Base-by-base conservation (phyloP, 2,113 vertebrate species). In the Hirundichthys speculiger region DNA sequence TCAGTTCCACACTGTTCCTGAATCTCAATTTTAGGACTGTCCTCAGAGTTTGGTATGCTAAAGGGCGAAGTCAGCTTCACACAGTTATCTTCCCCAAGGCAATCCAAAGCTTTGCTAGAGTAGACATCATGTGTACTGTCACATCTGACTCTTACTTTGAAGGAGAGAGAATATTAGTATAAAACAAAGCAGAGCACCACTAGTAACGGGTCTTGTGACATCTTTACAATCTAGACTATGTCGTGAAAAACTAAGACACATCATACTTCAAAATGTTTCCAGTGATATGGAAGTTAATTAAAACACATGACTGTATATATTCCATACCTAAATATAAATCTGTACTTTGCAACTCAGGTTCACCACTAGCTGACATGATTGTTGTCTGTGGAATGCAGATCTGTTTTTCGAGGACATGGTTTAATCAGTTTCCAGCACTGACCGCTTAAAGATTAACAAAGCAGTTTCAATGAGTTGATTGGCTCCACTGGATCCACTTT, bases 21-120 rank as follows among this genome's bases (percentile, higher is more conserved):
- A 53, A 64, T 64, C 61, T 64, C 61, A 30, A 20, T 3, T 64
- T 30, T 30, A 53, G 53, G 61, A 27, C 2, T 38, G 38, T 64
- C 50, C 14, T 55, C 42, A 47, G 41, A 66, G 19, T 60, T 25
- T 18, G 43, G 57, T 47, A 47, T 34, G 19, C n/a, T 22, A 64
- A 39, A 43, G 10, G 48, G 47, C 10, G 51, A 15, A 34, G 18
- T 64, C 2, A 64, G 39, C n/a, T 64, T 53, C 34, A 42, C 20
- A 19, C 6, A 51, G 16, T 51, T 27, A 41, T 63, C 22, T 21
- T 64, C 10, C 45, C 51, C 62, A 13, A 50, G 46, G 59, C 4
- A 62, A 62, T 40, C 27, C 1, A 11, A 51, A 63, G 22, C 34
- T 56, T 56, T 56, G 38, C 53, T 41, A 13, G 6, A 41, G 53